Evolutionary conservation across 2,888 invertebrate genomes (phyloP), one percentile per base, ranked within the genome.

Genomic region (Ashinkailepas kermadecensis): DNA sequence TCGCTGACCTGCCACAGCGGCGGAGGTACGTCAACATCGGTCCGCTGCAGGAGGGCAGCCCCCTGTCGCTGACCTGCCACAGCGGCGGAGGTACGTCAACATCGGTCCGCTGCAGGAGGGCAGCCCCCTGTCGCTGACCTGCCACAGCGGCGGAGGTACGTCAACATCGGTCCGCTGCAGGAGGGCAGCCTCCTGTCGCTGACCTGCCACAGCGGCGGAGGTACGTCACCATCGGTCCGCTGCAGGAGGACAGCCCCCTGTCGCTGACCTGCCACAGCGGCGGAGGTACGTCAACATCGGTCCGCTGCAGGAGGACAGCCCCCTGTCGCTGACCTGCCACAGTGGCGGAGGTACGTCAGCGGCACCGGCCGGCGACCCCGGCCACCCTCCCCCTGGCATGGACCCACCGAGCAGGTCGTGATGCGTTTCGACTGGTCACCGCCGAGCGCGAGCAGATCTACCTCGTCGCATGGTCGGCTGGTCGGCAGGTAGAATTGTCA

Each of bases 101-200:
- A 25, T 70, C 13, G 70, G 70, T 13, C 70, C 70, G 15, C 70
- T 70, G 70, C 39, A 70, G 39, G 67, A 70, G 25, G 70, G 70
- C 11, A 39, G 39, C 1, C 39, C 70, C 0, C 39, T 70, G 39
- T 2, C 25, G 6, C 70, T 70, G 15, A 39, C 39, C 25, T 70
- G 70, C 23, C 39, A 13, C 12, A 13, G 39, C 0, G 39, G 15
- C 70, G 70, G 39, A 25, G 67, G 67, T 67, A 25, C 25, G 67
- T 67, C 15, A 70, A 10, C 7, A 25, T 70, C 13, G 70, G 70
- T 13, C 70, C 70, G 15, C 70, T 70, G 70, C 39, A 70, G 39
- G 67, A 70, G 25, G 70, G 70, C 11, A 39, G 39, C 1, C 39
- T 39, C 0, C 39, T 70, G 39, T 2, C 25, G 6, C 70, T 70